Evolutionary conservation across 2,113 vertebrate species (phyloP), one percentile per base, ranked within the genome.

Genomic region (Epinephelus lanceolatus): DNA sequence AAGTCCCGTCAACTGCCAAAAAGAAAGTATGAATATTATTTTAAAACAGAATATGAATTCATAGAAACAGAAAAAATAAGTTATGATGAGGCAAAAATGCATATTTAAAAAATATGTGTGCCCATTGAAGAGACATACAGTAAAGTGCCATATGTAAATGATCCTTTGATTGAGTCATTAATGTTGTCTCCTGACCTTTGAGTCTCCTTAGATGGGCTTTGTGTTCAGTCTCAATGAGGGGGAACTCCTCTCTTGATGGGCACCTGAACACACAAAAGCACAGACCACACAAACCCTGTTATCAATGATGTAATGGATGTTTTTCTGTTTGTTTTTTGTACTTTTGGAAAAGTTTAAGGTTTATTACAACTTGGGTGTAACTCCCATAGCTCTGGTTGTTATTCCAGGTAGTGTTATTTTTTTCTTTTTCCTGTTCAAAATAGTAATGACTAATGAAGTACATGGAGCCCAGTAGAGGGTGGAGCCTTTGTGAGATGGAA

Each of bases 211-310:
- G 76, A 61, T 96, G 96, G 6, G 97, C 97, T 62, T 97, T 97
- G 0, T 96, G 91, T 88, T 98, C 97, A 0, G 97, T 97, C 94
- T 98, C 97, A 13, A 98, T 98, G 27, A 98, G 91, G 1, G 97
- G 97, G 42, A 98, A 98, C 70, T 97, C 96, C 63, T 97, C 96
- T 76, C 96, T 92, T 17, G 96, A 96, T 0, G 97, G 97, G 47
- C 97, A 98, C 19, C 97, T 98, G 87, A 80, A 55, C 66, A 84
- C 45, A 88, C 27, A 75, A 78, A 13, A 72, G n/a, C 18, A 23
- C 14, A 76, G 1, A 81, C 12, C 57, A 81, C 13, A 67, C 21
- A 74, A 12, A 52, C 65, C 1, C 8, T 40, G 9, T 15, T 19
- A 33, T 33, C 25, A 51, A 3, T 53, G 2, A n/a, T 49, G 18